Conservation (phyloP, 2,797 vertebrate genomes). For the Ptychobarbus kaznakovi region DNA sequence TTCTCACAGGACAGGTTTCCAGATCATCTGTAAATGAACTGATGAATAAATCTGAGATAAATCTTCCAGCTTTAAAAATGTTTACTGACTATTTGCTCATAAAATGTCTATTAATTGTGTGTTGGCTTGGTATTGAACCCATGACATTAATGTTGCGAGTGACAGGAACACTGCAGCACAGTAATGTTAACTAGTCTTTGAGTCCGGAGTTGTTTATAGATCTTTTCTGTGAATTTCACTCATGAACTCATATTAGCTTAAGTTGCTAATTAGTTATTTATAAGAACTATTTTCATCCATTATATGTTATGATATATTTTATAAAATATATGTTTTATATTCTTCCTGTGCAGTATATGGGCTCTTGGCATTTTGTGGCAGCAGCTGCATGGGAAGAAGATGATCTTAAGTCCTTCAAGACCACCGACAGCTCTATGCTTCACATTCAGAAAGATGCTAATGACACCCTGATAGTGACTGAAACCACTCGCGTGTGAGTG, state of each 20-base stretch:
- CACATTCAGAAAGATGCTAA: slow-evolving; percentile 15
- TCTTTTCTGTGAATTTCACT: neutral
- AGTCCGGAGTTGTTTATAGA: neutral
- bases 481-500: slow-evolving; percentile 30
- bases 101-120: neutral
- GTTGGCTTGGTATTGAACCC: neutral
- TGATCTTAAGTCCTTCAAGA: neutral
- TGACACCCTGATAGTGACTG: slow-evolving; percentile 34
- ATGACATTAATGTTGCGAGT: neutral
- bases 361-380: slow-evolving; percentile 57
- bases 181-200: neutral
- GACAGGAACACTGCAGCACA: neutral
- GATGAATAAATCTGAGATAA: neutral
- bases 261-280: neutral
- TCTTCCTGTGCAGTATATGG: slow-evolving; percentile 49
- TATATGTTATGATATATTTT: neutral
- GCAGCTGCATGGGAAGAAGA: slow-evolving; percentile 48
- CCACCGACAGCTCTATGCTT: slow-evolving; percentile 34
- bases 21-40: neutral
- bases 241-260: neutral
- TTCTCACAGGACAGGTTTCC: neutral
- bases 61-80: neutral
- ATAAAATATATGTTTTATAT: too few relatives aligned
- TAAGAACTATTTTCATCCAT: neutral
- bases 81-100: neutral